Percentiles rank a stretch among this genome's conserved stretches.
These are phyloP conservation scores for Danio kyathit DNA, from an alignment of 2,797 vertebrate species.

Conservation along the genomic window DNA sequence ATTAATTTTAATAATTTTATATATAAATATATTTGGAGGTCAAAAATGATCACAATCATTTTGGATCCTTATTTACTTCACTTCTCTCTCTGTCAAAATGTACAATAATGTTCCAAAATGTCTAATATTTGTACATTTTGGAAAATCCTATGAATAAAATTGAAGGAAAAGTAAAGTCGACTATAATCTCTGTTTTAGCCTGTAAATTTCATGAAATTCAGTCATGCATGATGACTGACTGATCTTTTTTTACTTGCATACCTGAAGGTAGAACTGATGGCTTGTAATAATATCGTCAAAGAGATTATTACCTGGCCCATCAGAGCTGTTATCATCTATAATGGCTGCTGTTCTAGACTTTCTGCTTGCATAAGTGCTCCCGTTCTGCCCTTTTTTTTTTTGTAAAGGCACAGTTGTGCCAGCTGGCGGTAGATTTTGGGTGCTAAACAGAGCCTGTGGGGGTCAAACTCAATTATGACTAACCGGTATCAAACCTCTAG, in stretches of 20 bases:
- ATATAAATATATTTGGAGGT: too few relatives aligned
- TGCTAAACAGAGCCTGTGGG: not conserved
- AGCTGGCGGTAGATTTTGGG: slow-evolving; percentile 10
- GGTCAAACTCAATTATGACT: slow-evolving; percentile 32
- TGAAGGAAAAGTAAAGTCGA: too few relatives aligned
- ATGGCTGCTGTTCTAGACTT: slow-evolving; percentile 17
- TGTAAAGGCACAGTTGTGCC: slow-evolving; percentile 5
- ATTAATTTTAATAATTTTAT: too few relatives aligned
- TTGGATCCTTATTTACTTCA: too few relatives aligned
- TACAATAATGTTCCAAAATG: too few relatives aligned
- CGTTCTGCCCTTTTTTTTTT: slow-evolving; percentile 18
- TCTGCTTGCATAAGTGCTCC: slow-evolving; percentile 38
- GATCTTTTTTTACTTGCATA: not conserved
- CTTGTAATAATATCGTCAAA: slow-evolving; percentile 16
- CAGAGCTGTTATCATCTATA: slow-evolving; percentile 42
- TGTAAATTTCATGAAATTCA: not conserved
- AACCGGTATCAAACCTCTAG: not conserved
- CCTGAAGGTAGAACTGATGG: slow-evolving; percentile 6
- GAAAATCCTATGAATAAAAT: too few relatives aligned
- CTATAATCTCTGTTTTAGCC: not conserved
- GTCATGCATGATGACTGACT: not conserved
- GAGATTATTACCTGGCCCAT: slow-evolving; percentile 39
- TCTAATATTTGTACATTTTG: too few relatives aligned
- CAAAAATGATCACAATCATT: too few relatives aligned
- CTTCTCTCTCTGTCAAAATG: too few relatives aligned